phyloP scores from a whole-genome alignment of 1,140 invertebrate genomes.

The Pseudomyrmex concolor region DNA sequence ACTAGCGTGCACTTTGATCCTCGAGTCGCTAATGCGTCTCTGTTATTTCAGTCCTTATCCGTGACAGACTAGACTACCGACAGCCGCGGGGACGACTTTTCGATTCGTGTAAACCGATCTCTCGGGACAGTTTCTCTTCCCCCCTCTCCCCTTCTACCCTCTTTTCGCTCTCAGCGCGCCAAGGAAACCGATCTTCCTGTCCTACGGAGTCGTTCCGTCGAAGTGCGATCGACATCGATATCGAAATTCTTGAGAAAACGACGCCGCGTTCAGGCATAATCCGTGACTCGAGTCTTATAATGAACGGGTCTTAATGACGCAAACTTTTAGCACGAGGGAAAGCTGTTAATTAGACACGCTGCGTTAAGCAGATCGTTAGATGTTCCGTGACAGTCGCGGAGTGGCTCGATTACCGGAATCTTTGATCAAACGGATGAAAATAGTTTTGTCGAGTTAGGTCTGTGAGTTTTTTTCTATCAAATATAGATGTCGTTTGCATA shows the following conservation, averaged over 20 bases:
- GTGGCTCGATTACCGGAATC: background rate
- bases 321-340: slow-evolving; percentile 32
- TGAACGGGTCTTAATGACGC: slow-evolving; percentile 32
- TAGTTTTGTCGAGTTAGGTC: background rate
- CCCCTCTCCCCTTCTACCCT: too few relatives aligned
- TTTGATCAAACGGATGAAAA: background rate
- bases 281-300: slow-evolving; percentile 33
- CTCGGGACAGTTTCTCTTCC: slow-evolving; percentile 23
- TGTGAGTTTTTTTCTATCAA: background rate
- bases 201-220: background rate
- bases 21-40: slow-evolving; percentile 82
- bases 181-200: slow-evolving; percentile 40
- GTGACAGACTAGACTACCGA: slow-evolving; percentile 70
- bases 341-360: slow-evolving; percentile 39
- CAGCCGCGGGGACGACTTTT: slow-evolving; percentile 63
- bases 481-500: background rate
- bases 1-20: slow-evolving; percentile 79
- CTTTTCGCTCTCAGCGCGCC: slow-evolving; percentile 21
- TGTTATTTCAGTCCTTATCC: slow-evolving; percentile 83
- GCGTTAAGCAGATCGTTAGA: slow-evolving; percentile 26
- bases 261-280: slow-evolving; percentile 8
- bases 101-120: slow-evolving; percentile 75
- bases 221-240: slow-evolving; percentile 37
- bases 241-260: slow-evolving; percentile 38
- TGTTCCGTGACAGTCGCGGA: slow-evolving; percentile 30